Conservation (phyloP, 2,888 invertebrate genomes). For the Caenorhabditis sp. region DNA sequence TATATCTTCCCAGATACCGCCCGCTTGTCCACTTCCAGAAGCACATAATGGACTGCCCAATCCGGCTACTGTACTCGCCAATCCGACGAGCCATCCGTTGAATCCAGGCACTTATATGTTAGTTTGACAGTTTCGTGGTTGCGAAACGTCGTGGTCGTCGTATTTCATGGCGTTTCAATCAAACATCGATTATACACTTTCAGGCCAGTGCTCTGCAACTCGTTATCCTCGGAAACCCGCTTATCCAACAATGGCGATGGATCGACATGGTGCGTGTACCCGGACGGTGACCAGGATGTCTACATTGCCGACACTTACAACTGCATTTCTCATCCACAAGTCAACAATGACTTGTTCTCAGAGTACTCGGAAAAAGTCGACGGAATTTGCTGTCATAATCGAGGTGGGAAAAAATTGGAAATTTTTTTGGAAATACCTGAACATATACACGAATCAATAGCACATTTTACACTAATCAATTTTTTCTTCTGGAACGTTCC, state of each 20-base stretch:
- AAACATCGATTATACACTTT: too few relatives aligned
- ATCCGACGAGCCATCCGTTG: slow-evolving; percentile 77
- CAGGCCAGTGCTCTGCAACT: slow-evolving; percentile 79
- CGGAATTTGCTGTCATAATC: slow-evolving; percentile 80
- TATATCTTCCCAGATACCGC: slow-evolving; percentile 75
- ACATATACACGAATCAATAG: too few relatives aligned
- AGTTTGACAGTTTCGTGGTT: not conserved
- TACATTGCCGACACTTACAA: slow-evolving; percentile 80
- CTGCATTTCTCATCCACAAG: slow-evolving; percentile 80
- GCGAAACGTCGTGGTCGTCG: not conserved
- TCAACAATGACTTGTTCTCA: slow-evolving; percentile 77
- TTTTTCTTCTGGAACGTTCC: too few relatives aligned
- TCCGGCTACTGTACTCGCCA: slow-evolving; percentile 80
- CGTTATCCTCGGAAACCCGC: slow-evolving; percentile 72
- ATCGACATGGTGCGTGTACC: slow-evolving; percentile 81
- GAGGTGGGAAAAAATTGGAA: slow-evolving; percentile 63
- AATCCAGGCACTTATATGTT: slow-evolving; percentile 78
- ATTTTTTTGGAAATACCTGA: too few relatives aligned
- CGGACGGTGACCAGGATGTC: slow-evolving; percentile 78
- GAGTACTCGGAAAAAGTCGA: slow-evolving; percentile 79
- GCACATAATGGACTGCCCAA: slow-evolving; percentile 76
- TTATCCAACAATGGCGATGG: slow-evolving; percentile 79
- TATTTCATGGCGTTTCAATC: too few relatives aligned
- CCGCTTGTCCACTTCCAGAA: slow-evolving; percentile 79
- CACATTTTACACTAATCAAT: too few relatives aligned